These are phyloP conservation scores for Synanceia verrucosa DNA, from an alignment of 2,797 vertebrate species.

Conservation along the genomic window DNA sequence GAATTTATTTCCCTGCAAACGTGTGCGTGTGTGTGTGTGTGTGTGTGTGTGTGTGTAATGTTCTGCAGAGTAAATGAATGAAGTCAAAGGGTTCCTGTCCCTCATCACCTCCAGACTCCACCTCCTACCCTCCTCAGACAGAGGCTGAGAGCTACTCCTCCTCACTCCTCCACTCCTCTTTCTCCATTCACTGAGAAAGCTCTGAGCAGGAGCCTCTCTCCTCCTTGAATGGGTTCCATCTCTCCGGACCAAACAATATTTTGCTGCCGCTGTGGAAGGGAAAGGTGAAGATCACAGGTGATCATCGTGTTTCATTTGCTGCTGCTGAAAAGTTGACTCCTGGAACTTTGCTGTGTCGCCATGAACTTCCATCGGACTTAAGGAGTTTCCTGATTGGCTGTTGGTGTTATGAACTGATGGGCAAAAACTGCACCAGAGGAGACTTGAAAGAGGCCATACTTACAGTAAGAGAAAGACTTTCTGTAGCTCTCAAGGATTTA, in stretches of 20 bases:
- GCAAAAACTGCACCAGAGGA: slow-evolving; percentile 6
- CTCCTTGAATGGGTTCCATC: slow-evolving; percentile 61
- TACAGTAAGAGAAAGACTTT: background rate
- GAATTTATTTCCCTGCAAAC: background rate
- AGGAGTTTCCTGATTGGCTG: slow-evolving; percentile 39
- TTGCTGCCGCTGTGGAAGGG: background rate
- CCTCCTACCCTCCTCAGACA: slow-evolving; percentile 77
- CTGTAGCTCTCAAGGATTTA: slow-evolving; percentile 4
- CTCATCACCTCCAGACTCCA: slow-evolving; percentile 83
- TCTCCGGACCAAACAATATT: background rate
- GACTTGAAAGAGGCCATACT: background rate
- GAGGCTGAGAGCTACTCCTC: slow-evolving; percentile 80
- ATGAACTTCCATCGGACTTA: slow-evolving; percentile 70
- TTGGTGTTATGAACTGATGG: slow-evolving; percentile 14
- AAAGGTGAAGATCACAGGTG: slow-evolving; percentile 8
- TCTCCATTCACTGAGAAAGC: slow-evolving; percentile 74
- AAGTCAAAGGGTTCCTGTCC: slow-evolving; percentile 75
- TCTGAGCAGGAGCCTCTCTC: slow-evolving; percentile 51
- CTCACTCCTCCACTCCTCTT: slow-evolving; percentile 70
- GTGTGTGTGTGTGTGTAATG: too few relatives aligned
- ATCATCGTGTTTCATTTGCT: too few relatives aligned
- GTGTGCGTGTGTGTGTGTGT: slow-evolving; percentile 6
- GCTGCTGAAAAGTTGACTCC: slow-evolving; percentile 3
- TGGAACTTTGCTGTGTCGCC: slow-evolving; percentile 5
- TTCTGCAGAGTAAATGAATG: slow-evolving; percentile 82